phyloP scores from a whole-genome alignment of 2,797 vertebrate species.

The Rhinatrema bivittatum region DNA sequence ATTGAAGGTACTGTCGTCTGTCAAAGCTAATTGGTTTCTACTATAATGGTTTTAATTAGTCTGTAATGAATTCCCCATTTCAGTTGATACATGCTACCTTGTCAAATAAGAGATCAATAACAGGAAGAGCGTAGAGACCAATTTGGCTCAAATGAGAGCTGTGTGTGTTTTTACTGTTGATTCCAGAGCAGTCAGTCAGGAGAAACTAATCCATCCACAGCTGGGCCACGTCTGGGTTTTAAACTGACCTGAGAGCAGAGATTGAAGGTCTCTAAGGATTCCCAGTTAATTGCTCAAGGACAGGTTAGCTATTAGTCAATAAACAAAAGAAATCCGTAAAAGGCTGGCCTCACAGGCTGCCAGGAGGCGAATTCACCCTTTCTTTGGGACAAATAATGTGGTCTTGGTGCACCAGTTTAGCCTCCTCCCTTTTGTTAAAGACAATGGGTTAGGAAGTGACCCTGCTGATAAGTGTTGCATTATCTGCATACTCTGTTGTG shows the following conservation, averaged over 20 bases:
- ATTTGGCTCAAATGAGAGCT: slow-evolving; percentile 2
- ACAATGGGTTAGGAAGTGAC: slow-evolving; percentile 19
- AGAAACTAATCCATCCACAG: slow-evolving; percentile 18
- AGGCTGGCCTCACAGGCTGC: not conserved
- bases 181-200: slow-evolving; percentile 2
- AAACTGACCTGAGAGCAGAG: slow-evolving; percentile 20
- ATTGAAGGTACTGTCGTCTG: no score
- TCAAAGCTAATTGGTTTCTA: no score
- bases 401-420: no score
- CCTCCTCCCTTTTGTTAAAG: no score
- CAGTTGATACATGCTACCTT: slow-evolving; percentile 4
- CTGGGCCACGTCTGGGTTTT: slow-evolving; percentile 15
- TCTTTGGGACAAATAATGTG: not conserved
- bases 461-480: not conserved
- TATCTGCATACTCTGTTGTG: not conserved
- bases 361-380: not conserved
- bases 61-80: slow-evolving; percentile 1
- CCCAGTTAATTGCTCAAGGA: slow-evolving; percentile 4
- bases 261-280: slow-evolving; percentile 13
- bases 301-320: not conserved
- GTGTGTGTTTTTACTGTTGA: slow-evolving; percentile 1
- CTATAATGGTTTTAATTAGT: not conserved
- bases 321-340: not conserved
- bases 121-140: not conserved
- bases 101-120: slow-evolving; percentile 9